Evolutionary conservation across 1,140 invertebrate genomes (phyloP), one percentile per base, ranked within the genome.

Genomic region (Megathymus violae): DNA sequence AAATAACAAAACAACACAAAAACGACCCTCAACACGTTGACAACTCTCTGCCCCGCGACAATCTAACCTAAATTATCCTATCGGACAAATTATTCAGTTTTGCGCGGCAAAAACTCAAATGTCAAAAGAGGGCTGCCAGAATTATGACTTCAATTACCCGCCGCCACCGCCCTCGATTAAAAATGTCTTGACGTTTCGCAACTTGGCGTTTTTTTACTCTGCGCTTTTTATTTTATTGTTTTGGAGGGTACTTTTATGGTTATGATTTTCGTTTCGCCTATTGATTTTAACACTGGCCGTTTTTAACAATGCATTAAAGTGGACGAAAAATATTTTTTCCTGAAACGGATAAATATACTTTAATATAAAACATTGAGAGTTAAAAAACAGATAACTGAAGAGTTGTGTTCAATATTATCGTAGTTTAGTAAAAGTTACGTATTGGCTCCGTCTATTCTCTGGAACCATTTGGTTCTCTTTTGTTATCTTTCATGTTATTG

Each of bases 131-230:
- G 81, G 84, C 71, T 78, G 77, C 76, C 76, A 86, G 83, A 89
- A 77, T 87, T 89, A 89, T 89, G 64, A 79, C 80, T 83, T 81
- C 86, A 89, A 89, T 89, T 89, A 89, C 79, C 73, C 69, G 71
- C 48, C 67, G 65, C 67, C 64, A 67, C 67, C 64, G 73, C 66
- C 74, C 78, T 75, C 80, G 82, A 86, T 88, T 88, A 88, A 86
- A 84, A 86, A 84, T 81, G 69, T 87, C 80, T 84, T 84, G 70
- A 67, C 74, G 72, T 79, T 76, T 78, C 71, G 74, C 74, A 58
- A 78, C 44, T 76, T 61, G 61, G 74, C 75, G 69, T 79, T 80
- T 82, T 80, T 72, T 76, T 67, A 58, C 40, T 61, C 48, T 47
- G 67, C 67, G 71, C 70, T 73, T 75, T 80, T 66, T 67, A 71